Percentiles rank a stretch among this genome's conserved stretches.
phyloP scores from a whole-genome alignment of 2,113 vertebrate genomes.

The Vimba vimba region DNA sequence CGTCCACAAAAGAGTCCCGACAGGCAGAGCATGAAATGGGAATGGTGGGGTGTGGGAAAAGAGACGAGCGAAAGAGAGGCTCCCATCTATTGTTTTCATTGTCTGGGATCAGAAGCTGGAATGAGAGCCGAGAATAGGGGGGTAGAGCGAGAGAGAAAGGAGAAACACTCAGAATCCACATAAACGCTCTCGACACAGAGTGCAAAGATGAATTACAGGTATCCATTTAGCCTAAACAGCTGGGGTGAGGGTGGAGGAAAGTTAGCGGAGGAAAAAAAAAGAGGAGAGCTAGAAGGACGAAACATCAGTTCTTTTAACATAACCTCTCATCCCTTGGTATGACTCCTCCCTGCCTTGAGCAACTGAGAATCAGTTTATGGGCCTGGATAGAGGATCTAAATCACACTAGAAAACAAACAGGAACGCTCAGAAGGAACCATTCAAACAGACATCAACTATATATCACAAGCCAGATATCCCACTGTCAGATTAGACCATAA shows the following conservation, averaged over 20 bases:
- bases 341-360: constrained; percentile 1
- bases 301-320: not conserved
- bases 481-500: not conserved
- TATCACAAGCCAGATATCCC: not conserved
- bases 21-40: constrained; percentile 87
- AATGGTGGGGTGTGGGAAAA: constrained; percentile 75
- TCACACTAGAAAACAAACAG: constrained; percentile 30
- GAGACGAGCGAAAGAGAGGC: constrained; percentile 67
- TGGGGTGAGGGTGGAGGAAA: constrained; percentile 32
- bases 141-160: constrained; percentile 62
- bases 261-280: not conserved
- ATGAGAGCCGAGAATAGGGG: constrained; percentile 64
- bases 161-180: constrained; percentile 57
- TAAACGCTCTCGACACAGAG: constrained; percentile 59
- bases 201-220: constrained; percentile 59
- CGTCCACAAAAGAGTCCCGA: constrained; percentile 76
- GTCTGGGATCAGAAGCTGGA: constrained; percentile 69
- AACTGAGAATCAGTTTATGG: constrained; percentile 38
- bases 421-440: constrained; percentile 2
- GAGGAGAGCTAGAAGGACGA: not conserved
- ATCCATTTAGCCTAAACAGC: constrained; percentile 56
- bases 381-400: constrained; percentile 50
- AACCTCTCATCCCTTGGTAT: constrained; percentile 3
- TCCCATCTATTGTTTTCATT: constrained; percentile 84
- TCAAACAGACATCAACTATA: constrained; percentile 12